Evolutionary conservation across 2,888 invertebrate genomes (phyloP).

Genomic region (Noctua comes): DNA sequence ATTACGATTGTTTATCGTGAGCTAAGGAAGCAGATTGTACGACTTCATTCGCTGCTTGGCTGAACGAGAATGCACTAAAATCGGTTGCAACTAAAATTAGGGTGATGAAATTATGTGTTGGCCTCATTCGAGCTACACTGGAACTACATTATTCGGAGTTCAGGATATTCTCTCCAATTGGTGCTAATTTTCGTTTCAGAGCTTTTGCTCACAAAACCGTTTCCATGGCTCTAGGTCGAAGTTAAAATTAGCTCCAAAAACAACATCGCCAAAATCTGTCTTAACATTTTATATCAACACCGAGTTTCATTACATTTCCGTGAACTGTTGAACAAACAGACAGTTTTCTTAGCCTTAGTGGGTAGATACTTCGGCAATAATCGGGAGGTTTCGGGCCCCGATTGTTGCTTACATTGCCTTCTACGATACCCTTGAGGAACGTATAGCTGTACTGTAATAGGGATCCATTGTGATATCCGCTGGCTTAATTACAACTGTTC

Average conservation of each 20-base stretch:
- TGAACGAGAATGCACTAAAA: conserved; percentile 41
- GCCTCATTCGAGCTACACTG: conserved; percentile 29
- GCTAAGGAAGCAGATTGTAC: conserved; percentile 46
- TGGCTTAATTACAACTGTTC: conserved; percentile 72
- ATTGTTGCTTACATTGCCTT: conserved; percentile 62
- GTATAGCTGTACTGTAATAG: conserved; percentile 81
- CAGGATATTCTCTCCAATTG: conserved; percentile 14
- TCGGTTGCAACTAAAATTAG: conserved; percentile 34
- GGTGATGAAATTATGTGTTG: conserved; percentile 34
- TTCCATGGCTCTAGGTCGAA: conserved; percentile 8
- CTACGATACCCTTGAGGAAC: conserved; percentile 78
- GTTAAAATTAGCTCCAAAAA: conserved; percentile 13
- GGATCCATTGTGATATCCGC: conserved; percentile 82
- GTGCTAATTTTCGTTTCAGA: conserved; percentile 20
- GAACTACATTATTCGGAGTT: conserved; percentile 12
- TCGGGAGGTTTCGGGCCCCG: conserved; percentile 57
- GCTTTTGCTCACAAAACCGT: conserved; percentile 5
- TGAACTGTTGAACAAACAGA: conserved; percentile 37
- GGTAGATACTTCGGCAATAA: conserved; percentile 58
- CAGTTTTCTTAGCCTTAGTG: conserved; percentile 55
- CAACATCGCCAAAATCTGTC: conserved; percentile 27
- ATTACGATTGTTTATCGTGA: conserved; percentile 69
- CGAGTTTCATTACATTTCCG: conserved; percentile 43
- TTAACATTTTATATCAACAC: conserved; percentile 49
- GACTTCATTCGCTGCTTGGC: conserved; percentile 47